Conservation (phyloP, 2,113 vertebrate species). For the Empidonax alnorum region DNA sequence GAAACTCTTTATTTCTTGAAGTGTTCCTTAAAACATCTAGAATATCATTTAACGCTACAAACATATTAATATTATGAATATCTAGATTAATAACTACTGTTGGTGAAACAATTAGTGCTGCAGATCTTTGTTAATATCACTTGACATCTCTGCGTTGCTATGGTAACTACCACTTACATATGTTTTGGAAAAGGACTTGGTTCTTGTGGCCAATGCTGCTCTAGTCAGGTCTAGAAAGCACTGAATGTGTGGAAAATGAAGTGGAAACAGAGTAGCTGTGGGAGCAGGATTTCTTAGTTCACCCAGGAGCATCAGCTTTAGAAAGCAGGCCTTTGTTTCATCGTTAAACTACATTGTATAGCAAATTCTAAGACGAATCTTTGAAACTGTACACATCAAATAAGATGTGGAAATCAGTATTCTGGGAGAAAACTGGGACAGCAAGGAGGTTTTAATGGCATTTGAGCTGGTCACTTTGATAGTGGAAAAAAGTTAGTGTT, state of each 20-base stretch:
- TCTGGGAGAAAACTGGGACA: neutral
- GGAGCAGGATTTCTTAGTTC: neutral
- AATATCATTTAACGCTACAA: neutral
- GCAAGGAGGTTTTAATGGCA: neutral
- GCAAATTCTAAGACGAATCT: neutral
- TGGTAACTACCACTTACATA: conserved; percentile 17
- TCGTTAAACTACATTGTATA: neutral
- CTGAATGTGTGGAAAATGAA: neutral
- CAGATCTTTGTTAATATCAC: neutral
- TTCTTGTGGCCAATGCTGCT: neutral
- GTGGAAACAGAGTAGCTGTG: neutral
- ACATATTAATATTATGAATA: neutral
- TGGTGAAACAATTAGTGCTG: neutral
- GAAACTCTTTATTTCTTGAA: neutral
- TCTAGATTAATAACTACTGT: neutral
- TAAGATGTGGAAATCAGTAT: neutral
- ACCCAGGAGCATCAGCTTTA: neutral
- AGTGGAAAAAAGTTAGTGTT: neutral
- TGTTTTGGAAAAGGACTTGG: neutral
- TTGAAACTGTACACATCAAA: neutral
- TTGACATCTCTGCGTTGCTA: conserved; percentile 1
- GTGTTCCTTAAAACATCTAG: neutral
- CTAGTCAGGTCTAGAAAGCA: neutral
- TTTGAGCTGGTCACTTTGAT: neutral
- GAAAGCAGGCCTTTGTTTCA: neutral